Conservation (phyloP, 2,888 invertebrate genomes). For the Eurytoma californica region DNA sequence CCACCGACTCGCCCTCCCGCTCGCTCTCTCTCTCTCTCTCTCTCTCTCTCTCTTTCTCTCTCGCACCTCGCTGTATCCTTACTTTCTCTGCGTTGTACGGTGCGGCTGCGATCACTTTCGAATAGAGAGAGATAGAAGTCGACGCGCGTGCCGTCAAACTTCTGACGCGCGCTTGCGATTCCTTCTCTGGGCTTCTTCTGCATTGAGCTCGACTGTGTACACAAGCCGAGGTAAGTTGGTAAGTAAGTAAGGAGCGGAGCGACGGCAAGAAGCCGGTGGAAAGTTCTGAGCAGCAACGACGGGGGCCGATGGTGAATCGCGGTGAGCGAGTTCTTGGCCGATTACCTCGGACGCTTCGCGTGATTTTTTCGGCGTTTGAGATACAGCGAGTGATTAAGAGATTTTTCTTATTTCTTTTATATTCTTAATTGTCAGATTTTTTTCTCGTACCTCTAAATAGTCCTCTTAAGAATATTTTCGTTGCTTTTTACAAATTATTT, state of each 20-base stretch:
- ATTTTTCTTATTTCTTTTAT: too few species aligned
- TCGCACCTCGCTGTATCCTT: slow-evolving; percentile 7
- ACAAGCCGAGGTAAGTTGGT: not conserved
- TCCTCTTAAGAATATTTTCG: too few species aligned
- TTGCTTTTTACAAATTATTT: too few species aligned
- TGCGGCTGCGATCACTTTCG: slow-evolving; percentile 2
- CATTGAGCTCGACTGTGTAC: not conserved
- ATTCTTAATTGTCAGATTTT: too few species aligned
- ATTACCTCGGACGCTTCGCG: slow-evolving; percentile 41
- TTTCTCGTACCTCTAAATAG: too few species aligned
- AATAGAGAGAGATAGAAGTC: slow-evolving; percentile 37
- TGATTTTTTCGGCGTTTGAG: slow-evolving; percentile 20
- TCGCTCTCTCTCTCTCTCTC: too few species aligned
- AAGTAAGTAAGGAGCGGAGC: not conserved
- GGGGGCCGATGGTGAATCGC: slow-evolving; percentile 30
- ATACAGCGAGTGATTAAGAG: too few species aligned
- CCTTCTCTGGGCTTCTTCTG: slow-evolving; percentile 28
- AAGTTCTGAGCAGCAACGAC: slow-evolving; percentile 36
- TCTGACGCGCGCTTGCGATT: slow-evolving; percentile 46
- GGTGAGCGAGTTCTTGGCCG: slow-evolving; percentile 41
- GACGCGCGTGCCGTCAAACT: slow-evolving; percentile 49
- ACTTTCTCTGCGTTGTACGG: slow-evolving; percentile 7
- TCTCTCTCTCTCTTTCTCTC: too few species aligned
- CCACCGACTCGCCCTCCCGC: slow-evolving; percentile 22
- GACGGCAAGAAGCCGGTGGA: slow-evolving; percentile 40